Evolutionary conservation across 1,140 invertebrate species (phyloP).

Genomic region (Thrips palmi): DNA sequence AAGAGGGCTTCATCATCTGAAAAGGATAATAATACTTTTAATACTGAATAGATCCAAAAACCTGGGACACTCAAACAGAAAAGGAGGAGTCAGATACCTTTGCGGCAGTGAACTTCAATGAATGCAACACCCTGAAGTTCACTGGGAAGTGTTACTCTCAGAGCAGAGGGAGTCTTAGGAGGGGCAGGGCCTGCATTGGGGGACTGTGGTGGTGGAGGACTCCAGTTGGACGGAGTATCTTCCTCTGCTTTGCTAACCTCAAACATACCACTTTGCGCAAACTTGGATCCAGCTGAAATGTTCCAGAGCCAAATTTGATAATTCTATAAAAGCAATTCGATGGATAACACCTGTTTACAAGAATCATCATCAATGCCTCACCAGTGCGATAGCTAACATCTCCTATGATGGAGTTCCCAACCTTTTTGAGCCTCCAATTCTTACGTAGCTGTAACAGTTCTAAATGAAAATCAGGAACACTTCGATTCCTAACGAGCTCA

Average conservation of each 20-base stretch:
- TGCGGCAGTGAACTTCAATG: conserved; percentile 85
- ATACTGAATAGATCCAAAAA: conserved; percentile 1
- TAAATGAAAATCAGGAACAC: conserved; percentile 77
- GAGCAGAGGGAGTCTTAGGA: conserved; percentile 48
- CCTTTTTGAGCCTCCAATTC: conserved; percentile 90
- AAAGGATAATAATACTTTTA: conserved; percentile 13
- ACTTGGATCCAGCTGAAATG: conserved; percentile 61
- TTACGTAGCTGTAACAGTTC: conserved; percentile 76
- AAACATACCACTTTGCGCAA: conserved; percentile 83
- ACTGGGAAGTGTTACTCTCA: conserved; percentile 78
- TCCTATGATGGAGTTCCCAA: conserved; percentile 85
- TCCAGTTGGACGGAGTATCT: conserved; percentile 33
- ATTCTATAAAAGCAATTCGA: too few species aligned
- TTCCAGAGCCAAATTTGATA: too few species aligned
- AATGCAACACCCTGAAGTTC: conserved; percentile 90
- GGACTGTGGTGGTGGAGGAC: conserved; percentile 32
- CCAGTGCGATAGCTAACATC: conserved; percentile 86
- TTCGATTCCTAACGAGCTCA: conserved; percentile 52
- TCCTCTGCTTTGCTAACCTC: conserved; percentile 90
- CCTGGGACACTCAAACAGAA: background rate
- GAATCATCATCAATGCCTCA: too few species aligned
- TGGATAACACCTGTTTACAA: too few species aligned
- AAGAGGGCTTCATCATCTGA: conserved; percentile 68
- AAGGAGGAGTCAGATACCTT: conserved; percentile 41
- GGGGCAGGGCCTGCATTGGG: conserved; percentile 22